Conservation (phyloP, 2,797 vertebrate genomes). For the Potorous gilbertii region DNA sequence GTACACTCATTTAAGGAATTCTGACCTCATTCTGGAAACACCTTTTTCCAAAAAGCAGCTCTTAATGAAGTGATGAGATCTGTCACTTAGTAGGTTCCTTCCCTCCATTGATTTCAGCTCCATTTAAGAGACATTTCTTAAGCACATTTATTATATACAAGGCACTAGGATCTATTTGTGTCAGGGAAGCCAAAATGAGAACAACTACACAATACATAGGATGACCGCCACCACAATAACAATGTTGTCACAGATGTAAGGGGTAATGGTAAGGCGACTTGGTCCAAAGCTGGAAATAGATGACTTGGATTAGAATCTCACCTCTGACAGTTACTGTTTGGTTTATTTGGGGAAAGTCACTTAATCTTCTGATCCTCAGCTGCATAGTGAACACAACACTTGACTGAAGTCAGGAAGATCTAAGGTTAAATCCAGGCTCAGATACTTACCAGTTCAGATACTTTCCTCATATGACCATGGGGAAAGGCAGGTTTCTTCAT, state of each 20-base stretch:
- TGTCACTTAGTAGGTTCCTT: background rate
- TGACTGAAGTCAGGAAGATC: background rate
- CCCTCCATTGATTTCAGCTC: background rate
- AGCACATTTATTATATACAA: background rate
- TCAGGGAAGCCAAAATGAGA: background rate
- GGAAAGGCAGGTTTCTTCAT: background rate
- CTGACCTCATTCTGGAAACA: constrained; percentile 2
- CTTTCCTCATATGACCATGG: background rate
- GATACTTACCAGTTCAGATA: background rate
- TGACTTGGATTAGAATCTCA: background rate
- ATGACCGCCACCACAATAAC: background rate
- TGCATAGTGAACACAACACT: background rate
- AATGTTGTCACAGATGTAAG: background rate
- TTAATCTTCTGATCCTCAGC: background rate
- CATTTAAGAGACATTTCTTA: background rate
- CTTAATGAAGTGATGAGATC: background rate
- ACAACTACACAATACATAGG: background rate
- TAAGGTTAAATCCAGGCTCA: accelerated
- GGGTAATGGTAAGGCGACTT: background rate
- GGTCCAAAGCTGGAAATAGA: background rate
- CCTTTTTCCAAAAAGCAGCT: background rate
- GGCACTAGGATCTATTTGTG: background rate
- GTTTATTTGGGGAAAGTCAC: background rate
- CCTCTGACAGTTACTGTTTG: background rate
- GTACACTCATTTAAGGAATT: constrained; percentile 26